Evolutionary conservation across 2,113 vertebrate genomes (phyloP).

Genomic region (Cromileptes altivelis): DNA sequence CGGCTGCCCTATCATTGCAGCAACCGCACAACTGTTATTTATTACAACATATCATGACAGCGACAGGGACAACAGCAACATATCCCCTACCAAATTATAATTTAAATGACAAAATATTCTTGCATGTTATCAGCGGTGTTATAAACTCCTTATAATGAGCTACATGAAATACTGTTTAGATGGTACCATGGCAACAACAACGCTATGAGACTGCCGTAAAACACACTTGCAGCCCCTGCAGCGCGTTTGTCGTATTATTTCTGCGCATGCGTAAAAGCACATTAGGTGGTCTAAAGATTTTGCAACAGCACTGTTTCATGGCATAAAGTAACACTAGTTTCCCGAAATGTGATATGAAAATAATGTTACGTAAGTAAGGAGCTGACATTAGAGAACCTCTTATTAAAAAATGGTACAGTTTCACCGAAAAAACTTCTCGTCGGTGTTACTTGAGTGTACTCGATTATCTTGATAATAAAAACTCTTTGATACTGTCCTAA

Average conservation of each 20-base stretch:
- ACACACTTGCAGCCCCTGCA: not conserved
- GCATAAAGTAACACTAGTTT: not conserved
- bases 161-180: not conserved
- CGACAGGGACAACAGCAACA: not conserved
- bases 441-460: not conserved
- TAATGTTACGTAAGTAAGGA: rapidly evolving
- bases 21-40: not conserved
- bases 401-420: not conserved
- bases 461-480: not conserved
- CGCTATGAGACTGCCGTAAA: slow-evolving; percentile 14
- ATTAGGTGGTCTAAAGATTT: not conserved
- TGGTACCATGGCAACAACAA: slow-evolving; percentile 28
- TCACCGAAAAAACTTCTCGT: not conserved
- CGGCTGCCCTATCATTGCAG: not conserved
- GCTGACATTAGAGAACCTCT: not conserved
- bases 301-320: not conserved
- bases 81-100: no score
- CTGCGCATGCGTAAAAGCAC: slow-evolving; percentile 30
- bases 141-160: not conserved
- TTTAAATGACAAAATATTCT: not conserved
- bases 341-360: not conserved
- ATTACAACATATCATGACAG: not conserved
- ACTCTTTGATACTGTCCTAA: not conserved
- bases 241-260: not conserved
- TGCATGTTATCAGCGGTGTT: not conserved